phyloP scores from a whole-genome alignment of 2,888 invertebrate genomes.

The Torymus texanus region DNA sequence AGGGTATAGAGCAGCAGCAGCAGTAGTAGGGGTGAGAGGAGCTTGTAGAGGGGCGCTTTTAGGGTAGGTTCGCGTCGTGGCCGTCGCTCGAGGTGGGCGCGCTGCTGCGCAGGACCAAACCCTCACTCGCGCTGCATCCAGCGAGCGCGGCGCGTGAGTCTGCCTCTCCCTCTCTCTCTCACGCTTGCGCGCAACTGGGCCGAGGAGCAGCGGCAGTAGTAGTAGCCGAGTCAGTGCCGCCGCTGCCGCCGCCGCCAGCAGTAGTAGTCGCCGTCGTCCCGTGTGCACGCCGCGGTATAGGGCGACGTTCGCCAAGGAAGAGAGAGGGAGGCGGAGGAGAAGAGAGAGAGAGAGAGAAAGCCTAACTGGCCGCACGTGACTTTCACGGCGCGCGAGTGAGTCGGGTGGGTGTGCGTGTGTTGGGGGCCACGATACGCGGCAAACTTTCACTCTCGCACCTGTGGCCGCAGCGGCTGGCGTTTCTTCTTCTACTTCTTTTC shows the following conservation, averaged over 20 bases:
- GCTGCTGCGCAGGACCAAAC: constrained; percentile 49
- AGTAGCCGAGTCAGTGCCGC: not conserved
- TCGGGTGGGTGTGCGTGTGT: not conserved
- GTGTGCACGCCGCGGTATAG: too few species aligned
- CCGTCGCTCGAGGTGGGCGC: not conserved
- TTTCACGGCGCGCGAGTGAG: not conserved
- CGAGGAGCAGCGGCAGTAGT: not conserved
- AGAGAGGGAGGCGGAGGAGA: not conserved
- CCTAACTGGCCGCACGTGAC: constrained; percentile 16
- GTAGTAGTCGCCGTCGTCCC: too few species aligned
- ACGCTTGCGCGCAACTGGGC: constrained; percentile 10
- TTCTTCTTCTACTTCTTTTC: too few species aligned
- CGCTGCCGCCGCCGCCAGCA: not conserved
- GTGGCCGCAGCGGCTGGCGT: too few species aligned
- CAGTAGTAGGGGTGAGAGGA: not conserved
- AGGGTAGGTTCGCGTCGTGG: not conserved
- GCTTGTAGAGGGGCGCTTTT: not conserved
- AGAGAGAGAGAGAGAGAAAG: not conserved
- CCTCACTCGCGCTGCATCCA: constrained; percentile 49
- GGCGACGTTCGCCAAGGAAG: too few species aligned
- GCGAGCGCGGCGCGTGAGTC: constrained; percentile 35
- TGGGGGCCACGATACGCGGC: not conserved
- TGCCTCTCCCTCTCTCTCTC: constrained; percentile 30
- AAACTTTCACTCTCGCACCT: too few species aligned
- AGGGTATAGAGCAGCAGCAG: not conserved